Percentiles rank a stretch among this genome's conserved stretches.
These are phyloP conservation scores for Dicycla oo DNA, from an alignment of 2,888 invertebrate genomes.

Conservation along the genomic window DNA sequence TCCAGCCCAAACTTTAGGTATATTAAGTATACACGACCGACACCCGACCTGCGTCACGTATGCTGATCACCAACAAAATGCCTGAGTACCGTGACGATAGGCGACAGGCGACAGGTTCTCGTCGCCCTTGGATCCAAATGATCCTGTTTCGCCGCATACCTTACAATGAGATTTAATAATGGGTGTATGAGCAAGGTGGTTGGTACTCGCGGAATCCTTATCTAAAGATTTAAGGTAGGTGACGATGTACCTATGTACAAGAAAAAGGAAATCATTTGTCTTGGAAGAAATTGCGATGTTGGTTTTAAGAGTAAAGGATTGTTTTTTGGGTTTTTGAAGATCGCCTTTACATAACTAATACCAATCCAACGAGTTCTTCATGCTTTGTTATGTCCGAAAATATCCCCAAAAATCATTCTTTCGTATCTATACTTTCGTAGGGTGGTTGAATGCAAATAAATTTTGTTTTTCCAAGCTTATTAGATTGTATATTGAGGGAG, in stretches of 20 bases:
- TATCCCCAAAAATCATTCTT: not conserved
- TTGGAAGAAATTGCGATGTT: not conserved
- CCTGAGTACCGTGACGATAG: constrained; percentile 46
- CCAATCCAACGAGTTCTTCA: not conserved
- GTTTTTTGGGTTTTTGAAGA: not conserved
- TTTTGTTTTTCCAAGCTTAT: not conserved
- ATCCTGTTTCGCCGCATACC: constrained; percentile 62
- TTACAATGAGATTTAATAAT: constrained; percentile 60
- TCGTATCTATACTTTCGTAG: not conserved
- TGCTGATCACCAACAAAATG: constrained; percentile 60
- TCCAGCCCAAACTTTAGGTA: not conserved
- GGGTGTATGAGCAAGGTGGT: constrained; percentile 41
- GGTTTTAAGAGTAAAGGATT: not conserved
- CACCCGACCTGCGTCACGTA: constrained; percentile 49
- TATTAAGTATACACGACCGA: not conserved
- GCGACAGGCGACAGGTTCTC: constrained; percentile 43
- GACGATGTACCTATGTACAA: not conserved
- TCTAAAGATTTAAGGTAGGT: constrained; percentile 2
- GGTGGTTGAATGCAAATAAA: not conserved
- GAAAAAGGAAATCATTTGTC: not conserved
- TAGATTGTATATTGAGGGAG: not conserved
- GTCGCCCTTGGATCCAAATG: constrained; percentile 59
- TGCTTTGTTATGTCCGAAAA: not conserved
- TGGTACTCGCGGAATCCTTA: constrained; percentile 38
- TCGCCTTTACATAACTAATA: not conserved